A percentile compares a stretch with the other conserved stretches of the same genome.
Conservation (phyloP, 2,797 vertebrate species). For the Xenentodon cancila region DNA sequence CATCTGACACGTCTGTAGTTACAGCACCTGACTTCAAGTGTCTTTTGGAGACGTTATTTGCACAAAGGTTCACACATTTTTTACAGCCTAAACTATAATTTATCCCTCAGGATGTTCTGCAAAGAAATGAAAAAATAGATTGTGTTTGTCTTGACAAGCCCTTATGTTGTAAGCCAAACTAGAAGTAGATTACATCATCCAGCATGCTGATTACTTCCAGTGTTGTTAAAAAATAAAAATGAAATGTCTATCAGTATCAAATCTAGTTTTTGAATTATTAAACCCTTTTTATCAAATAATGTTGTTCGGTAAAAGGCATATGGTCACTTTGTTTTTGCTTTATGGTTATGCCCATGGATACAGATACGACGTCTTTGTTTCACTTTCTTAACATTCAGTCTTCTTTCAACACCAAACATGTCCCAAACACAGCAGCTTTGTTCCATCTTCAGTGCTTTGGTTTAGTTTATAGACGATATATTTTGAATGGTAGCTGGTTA, state of each 20-base stretch:
- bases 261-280: no score
- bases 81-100: slow-evolving; percentile 4
- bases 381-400: no score
- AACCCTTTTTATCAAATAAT: no score
- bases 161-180: not conserved
- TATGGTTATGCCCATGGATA: no score
- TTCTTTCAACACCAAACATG: not conserved
- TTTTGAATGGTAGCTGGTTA: no score
- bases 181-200: not conserved
- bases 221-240: not conserved
- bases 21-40: not conserved
- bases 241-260: not conserved
- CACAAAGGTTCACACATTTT: not conserved
- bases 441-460: not conserved
- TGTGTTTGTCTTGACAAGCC: not conserved
- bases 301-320: no score
- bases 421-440: not conserved
- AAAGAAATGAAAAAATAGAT: no score
- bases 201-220: not conserved
- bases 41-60: not conserved
- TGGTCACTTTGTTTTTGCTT: no score
- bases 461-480: no score
- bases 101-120: not conserved
- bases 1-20: no score
- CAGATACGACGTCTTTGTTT: no score